Percentiles rank a stretch among this genome's conserved stretches.
phyloP scores from a whole-genome alignment of 2,113 vertebrate species.

The Scatophagus argus region DNA sequence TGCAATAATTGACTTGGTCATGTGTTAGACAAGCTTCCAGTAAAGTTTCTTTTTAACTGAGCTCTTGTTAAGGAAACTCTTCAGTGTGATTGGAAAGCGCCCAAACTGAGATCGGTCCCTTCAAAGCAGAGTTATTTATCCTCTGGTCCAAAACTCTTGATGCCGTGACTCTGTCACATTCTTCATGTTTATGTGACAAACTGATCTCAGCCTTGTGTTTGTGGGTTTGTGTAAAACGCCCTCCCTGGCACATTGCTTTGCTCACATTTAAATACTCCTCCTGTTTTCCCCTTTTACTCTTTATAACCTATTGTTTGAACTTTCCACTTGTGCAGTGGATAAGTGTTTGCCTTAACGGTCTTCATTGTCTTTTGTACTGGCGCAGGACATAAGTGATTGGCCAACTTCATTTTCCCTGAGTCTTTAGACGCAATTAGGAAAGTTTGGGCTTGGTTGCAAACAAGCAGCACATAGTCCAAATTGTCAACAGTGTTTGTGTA shows the following conservation, averaged over 20 bases:
- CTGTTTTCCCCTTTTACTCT: slow-evolving; percentile 38
- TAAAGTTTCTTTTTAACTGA: not conserved
- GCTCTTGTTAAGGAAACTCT: not conserved
- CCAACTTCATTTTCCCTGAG: slow-evolving; percentile 22
- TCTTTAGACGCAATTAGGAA: slow-evolving; percentile 41
- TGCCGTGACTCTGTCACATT: slow-evolving; percentile 65
- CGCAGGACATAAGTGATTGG: slow-evolving; percentile 34
- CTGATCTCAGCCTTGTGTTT: slow-evolving; percentile 48
- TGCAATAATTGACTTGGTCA: slow-evolving; percentile 14
- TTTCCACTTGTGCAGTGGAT: slow-evolving; percentile 32
- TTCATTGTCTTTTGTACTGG: slow-evolving; percentile 51
- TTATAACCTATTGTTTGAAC: slow-evolving; percentile 42
- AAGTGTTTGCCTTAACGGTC: slow-evolving; percentile 41
- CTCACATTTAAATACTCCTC: slow-evolving; percentile 25
- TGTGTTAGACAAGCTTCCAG: slow-evolving; percentile 9
- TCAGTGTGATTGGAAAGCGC: slow-evolving; percentile 16
- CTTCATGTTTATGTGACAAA: slow-evolving; percentile 67
- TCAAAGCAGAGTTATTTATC: slow-evolving; percentile 21
- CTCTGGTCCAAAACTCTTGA: slow-evolving; percentile 22
- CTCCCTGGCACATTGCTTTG: slow-evolving; percentile 4
- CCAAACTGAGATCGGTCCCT: slow-evolving; percentile 13
- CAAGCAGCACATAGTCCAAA: slow-evolving; percentile 17
- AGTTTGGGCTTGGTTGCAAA: slow-evolving; percentile 42
- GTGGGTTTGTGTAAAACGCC: slow-evolving; percentile 15
- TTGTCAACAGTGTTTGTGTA: slow-evolving; percentile 23